A percentile compares a stretch with the other conserved stretches of the same genome.
Evolutionary conservation across 2,113 vertebrate genomes (phyloP).

Genomic region (Egretta garzetta): DNA sequence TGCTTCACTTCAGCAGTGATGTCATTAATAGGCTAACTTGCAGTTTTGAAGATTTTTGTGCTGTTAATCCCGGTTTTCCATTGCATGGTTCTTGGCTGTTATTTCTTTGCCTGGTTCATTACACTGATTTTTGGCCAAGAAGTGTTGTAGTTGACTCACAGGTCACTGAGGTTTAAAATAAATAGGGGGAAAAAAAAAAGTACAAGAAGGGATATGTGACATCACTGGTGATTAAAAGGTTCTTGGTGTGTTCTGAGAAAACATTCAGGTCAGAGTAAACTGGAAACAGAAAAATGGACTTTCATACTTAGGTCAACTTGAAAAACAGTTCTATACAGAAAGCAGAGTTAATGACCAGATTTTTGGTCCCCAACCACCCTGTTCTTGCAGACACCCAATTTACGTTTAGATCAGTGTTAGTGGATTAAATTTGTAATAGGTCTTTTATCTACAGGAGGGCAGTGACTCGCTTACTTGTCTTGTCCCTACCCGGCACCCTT

Average conservation of each 20-base stretch:
- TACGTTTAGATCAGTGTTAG: background rate
- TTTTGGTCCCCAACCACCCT: background rate
- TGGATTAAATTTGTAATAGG: background rate
- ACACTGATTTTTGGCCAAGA: constrained; percentile 18
- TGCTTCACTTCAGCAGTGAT: constrained; percentile 20
- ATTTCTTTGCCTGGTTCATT: constrained; percentile 36
- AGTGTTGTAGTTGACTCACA: constrained; percentile 62
- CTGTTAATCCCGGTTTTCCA: constrained; percentile 44
- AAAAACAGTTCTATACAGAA: background rate
- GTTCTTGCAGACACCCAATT: background rate
- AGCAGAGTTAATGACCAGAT: background rate
- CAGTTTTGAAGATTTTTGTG: constrained; percentile 15
- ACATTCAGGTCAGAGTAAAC: constrained; percentile 26
- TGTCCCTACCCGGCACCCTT: background rate
- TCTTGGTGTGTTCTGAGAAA: constrained; percentile 38
- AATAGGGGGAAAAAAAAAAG: background rate
- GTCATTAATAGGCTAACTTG: constrained; percentile 24
- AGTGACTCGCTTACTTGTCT: background rate
- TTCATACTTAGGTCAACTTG: background rate
- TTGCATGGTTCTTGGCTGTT: constrained; percentile 35
- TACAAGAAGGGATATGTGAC: constrained; percentile 39
- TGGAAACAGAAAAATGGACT: background rate
- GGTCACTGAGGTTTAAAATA: constrained; percentile 61
- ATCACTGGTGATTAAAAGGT: constrained; percentile 28
- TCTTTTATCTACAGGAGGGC: background rate